Evolutionary conservation across 2,888 invertebrate genomes (phyloP), one percentile per base, ranked within the genome.

Genomic region (Congeria kusceri): DNA sequence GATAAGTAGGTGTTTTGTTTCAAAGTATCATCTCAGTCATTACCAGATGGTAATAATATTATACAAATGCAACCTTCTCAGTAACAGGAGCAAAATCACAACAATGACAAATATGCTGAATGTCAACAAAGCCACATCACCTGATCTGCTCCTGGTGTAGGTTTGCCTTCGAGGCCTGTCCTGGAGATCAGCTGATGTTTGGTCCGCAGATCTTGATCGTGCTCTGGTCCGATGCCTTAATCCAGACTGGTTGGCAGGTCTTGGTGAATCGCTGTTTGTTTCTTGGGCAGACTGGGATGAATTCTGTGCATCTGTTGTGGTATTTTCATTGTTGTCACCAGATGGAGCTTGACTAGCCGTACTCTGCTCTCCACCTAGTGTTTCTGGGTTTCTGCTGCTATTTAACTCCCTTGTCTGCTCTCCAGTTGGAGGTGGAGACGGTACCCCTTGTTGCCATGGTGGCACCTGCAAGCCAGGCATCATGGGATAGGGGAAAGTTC

Each of bases 31-130:
- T n/a, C n/a, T n/a, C 32, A 32, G 32, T 39, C 9, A 39, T 39
- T 15, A 39, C 39, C 39, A 39, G 15, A 39, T 53, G 29, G 67
- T 44, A 13, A 83, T 59, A 32, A 73, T 32, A 39, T 83, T 77
- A 77, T 77, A 74, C 44, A 71, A 57, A 64, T 80, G 70, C 25
- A 83, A 39, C 39, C 83, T 49, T 68, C 83, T 66, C 9, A 83
- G 28, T 46, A 83, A 49, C 28, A 83, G 79, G 62, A 83, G 53
- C 3, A 65, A 49, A 27, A 83, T 80, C 13, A 79, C 59, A 29
- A 63, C 25, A 44, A 83, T 67, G n/a, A 83, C 67, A 15, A 77
- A 44, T 3, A 66, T 65, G 27, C 73, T 74, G 77, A 79, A 83
- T 23, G 70, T 7, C 7, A 77, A 23, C 44, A 78, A 71, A 13